Conservation (phyloP, 2,113 vertebrate genomes). For the Synodontis membranacea region DNA sequence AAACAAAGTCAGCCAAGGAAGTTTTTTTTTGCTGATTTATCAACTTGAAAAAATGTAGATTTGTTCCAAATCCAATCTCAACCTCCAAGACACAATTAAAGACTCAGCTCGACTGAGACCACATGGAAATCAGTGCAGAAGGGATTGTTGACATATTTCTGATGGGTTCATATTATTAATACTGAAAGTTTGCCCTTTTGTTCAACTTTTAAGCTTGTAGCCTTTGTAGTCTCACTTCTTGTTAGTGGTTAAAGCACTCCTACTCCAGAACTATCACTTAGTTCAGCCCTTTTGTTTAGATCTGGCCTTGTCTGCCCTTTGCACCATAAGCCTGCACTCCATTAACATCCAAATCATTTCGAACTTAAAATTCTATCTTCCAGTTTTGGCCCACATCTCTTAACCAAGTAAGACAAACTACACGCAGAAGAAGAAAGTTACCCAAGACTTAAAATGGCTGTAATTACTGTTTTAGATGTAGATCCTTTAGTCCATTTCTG, state of each 20-base stretch:
- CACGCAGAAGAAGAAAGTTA: not conserved
- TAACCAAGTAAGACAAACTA: not conserved
- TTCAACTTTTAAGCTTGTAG: not conserved
- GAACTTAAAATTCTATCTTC: not conserved
- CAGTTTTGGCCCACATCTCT: not conserved
- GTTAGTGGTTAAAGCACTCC: not conserved
- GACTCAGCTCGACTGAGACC: not conserved
- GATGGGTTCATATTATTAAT: not conserved
- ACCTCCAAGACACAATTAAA: not conserved
- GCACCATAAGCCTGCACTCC: not conserved
- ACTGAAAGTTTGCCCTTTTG: not conserved
- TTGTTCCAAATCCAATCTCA: not conserved
- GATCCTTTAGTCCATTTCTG: not conserved
- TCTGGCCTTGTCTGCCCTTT: not conserved
- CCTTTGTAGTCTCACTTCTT: not conserved
- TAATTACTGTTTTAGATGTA: not conserved
- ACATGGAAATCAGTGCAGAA: not conserved
- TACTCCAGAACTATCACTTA: not conserved
- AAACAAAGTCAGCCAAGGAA: constrained; percentile 34
- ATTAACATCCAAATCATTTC: not conserved
- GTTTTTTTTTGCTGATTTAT: constrained; percentile 30
- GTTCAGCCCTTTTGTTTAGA: not conserved
- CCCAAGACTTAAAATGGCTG: not conserved
- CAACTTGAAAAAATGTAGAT: not conserved
- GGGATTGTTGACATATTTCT: not conserved